Evolutionary conservation across 64 coral and sea anemone species (phyloP), one percentile per base, ranked within the genome.

Genomic region (Stichodactyla mertensii): DNA sequence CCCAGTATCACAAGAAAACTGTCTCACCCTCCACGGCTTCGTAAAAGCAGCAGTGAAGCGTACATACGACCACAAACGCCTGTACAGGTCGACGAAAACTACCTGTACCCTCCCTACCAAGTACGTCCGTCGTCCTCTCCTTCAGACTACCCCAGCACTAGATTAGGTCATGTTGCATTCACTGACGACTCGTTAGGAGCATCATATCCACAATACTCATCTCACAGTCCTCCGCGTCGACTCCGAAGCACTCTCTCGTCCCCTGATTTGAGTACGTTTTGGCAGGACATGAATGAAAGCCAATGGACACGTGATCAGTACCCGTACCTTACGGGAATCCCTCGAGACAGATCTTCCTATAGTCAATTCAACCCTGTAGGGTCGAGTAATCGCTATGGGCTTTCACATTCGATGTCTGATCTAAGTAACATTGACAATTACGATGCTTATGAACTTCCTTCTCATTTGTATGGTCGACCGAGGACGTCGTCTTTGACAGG

Each of bases 381-480:
- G 2, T 55, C 78, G 78, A 53, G 53, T 18, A 53, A 19, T 81
- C 14, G 53, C 53, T 53, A 54, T 55, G 16, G 53, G 5, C 78
- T 53, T 81, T 90, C 82, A 13, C 89, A 84, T n/a, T 90, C 89
- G 14, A 24, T 90, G 83, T 64, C 82, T 55, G 83, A 90, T 79
- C 83, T 90, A 12, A 60, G 18, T 78, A 64, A 51, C 31, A 58
- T 90, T 79, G 71, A 77, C 55, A 51, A 52, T 54, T 55, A 90
- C 80, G 52, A 14, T 84, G 81, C 1, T 14, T 53, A 57, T 55
- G 0, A 14, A 8, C 57, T 64, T 1, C 64, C 70, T 55, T 61
- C 80, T 57, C 88, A 10, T 4, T 12, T 31, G 69, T 81, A 81
- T 28, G 53, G 53, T 16, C 78, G 78, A 53, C 78, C 15, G 13